A percentile compares a stretch with the other conserved stretches of the same genome.
Conservation (phyloP, 2,797 vertebrate genomes). For the Galago senegalensis region DNA sequence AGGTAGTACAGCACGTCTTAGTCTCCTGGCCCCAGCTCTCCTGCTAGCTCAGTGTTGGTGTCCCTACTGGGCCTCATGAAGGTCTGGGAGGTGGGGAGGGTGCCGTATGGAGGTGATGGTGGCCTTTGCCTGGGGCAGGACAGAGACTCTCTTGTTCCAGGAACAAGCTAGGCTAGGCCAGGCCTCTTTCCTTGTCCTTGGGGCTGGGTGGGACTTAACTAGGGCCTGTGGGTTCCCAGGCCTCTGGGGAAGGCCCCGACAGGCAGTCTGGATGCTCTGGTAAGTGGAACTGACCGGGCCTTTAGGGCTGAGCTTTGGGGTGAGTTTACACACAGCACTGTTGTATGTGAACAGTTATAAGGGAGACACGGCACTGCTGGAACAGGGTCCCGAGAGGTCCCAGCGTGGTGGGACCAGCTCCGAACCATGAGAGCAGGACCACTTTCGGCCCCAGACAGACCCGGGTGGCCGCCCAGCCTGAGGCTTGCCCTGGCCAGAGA, state of each 20-base stretch:
- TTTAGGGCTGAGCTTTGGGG: neutral
- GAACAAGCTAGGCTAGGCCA: neutral
- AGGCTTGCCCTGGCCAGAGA: slow-evolving; percentile 89
- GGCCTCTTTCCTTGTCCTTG: neutral
- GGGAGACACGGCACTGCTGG: neutral
- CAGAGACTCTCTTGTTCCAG: neutral
- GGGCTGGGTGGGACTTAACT: neutral
- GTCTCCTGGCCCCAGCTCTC: neutral
- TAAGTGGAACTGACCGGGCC: neutral
- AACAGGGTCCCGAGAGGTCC: neutral
- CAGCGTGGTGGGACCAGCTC: neutral
- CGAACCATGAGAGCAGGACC: too few relatives aligned
- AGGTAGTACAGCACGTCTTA: neutral
- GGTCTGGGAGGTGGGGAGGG: neutral
- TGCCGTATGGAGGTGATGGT: fast-evolving
- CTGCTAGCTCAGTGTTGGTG: neutral
- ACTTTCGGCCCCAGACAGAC: neutral
- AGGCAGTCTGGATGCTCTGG: neutral
- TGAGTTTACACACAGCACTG: neutral
- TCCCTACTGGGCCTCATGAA: neutral
- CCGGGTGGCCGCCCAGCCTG: slow-evolving; percentile 74
- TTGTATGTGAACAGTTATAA: too few relatives aligned
- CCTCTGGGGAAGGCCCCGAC: too few relatives aligned
- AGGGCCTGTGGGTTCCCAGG: too few relatives aligned
- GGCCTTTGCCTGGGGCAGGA: fast-evolving